These are phyloP conservation scores for Tamandua tetradactyla DNA, from an alignment of 2,797 vertebrate species.

Conservation along the genomic window DNA sequence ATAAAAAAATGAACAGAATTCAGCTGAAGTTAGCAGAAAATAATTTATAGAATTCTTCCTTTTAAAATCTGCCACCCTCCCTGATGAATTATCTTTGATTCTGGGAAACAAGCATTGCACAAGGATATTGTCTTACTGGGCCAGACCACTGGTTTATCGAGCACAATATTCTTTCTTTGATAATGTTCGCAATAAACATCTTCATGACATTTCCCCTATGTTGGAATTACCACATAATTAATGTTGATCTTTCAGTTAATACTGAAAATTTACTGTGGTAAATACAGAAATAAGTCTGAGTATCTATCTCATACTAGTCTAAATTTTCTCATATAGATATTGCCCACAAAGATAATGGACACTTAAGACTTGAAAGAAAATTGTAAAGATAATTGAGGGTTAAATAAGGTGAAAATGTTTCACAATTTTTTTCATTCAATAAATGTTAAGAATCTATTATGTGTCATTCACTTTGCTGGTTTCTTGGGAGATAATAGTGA, in stretches of 20 bases:
- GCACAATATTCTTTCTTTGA: not conserved
- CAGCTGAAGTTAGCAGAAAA: not conserved
- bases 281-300: not conserved
- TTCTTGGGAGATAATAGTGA: not conserved
- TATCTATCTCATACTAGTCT: not conserved
- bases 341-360: not conserved
- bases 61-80: not conserved
- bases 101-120: not conserved
- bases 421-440: not conserved
- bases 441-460: conserved; percentile 1
- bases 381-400: not conserved
- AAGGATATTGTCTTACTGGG: not conserved
- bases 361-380: not conserved
- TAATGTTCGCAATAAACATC: not conserved
- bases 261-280: not conserved
- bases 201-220: not conserved
- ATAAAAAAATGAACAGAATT: not conserved
- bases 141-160: not conserved
- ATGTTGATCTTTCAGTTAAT: conserved; percentile 29
- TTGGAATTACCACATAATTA: not conserved
- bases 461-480: not conserved
- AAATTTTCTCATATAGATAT: conserved; percentile 21
- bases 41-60: not conserved
- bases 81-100: not conserved
- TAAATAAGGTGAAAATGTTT: conserved; percentile 13